Evolutionary conservation across 1,140 invertebrate species (phyloP), one percentile per base, ranked within the genome.

Genomic region (Augochlora pura): DNA sequence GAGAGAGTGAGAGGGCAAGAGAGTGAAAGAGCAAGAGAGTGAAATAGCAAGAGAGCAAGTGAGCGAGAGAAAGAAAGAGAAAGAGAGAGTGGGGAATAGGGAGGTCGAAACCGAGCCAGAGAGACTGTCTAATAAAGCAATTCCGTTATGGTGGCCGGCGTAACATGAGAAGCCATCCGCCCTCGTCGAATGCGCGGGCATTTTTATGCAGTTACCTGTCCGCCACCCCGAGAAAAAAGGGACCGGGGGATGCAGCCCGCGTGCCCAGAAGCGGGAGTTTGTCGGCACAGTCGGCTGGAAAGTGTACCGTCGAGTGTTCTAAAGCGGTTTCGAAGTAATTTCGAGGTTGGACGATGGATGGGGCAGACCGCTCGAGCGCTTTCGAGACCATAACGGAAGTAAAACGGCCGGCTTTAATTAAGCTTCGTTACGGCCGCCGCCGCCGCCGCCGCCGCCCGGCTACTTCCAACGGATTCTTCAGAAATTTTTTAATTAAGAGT

Each of bases 161-260:
- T 93, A 92, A 93, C 88, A 91, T 90, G 91, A 93, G 92, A 92
- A 92, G 91, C 91, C 83, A 88, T 90, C 87, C 87, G 87, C 87
- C 85, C 87, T 86, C 86, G 85, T 86, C 83, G 73, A 86, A 86
- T 86, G 80, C 79, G 65, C 67, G 32, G 72, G 77, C 65, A 86
- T 86, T 86, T 86, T 86, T 86, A 80, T 77, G 84, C 75, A 82
- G 86, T 87, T 88, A 85, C 87, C 87, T 82, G 75, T 88, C 76
- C 63, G 77, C 76, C 70, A 62, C 23, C 64, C 73, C 46, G 60
- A 67, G 32, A 21, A 75, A 80, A n/a, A 80, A 21, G 75, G 46
- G 70, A 64, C 32, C 46, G n/a, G 18, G 38, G 65, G 77, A 59
- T 32, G 64, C 62, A 74, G 23, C 23, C 49, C 49, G 49, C 49